Base-by-base conservation (phyloP, 2,113 vertebrate genomes). In the Alouatta palliata region DNA sequence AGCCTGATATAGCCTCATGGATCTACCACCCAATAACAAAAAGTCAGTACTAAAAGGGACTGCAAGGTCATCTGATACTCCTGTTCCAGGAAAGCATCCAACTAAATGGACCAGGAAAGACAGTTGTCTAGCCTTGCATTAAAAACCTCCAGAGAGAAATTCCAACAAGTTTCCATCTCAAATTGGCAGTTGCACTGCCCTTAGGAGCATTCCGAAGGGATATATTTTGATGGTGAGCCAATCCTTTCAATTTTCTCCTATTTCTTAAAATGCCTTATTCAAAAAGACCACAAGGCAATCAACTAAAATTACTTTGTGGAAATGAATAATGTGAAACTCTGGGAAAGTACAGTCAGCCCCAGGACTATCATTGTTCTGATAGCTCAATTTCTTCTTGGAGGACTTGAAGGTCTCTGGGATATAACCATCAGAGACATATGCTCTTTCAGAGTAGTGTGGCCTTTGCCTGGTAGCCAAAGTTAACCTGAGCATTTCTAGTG, bases 301-400 rank as follows among this genome's bases (percentile, higher is more conserved):
- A 95, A 91, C 86, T 79, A 49, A 95, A 98, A 97, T 97, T 92
- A 92, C 96, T 96, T 98, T 88, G 93, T 97, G 91, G 91, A 95
- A 95, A 96, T 91, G 93, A 94, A 91, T 91, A 73, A 97, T 80
- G 32, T 79, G 97, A 95, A 89, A 93, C 94, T 96, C 93, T 86
- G 77, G 91, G 82, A 89, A 97, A 94, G 58, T 83, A 79, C 73
- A 61, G 66, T 94, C 86, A 89, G 52, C 66, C 21, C 52, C 17
- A 20, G 68, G 52, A 90, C 77, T 35, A 43, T 87, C 81, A 47
- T 75, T 75, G 66, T 80, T 58, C 70, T 37, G 80, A 88, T 30
- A 91, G 87, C 73, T 89, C 76, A 30, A 17, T 82, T 95, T 95
- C 95, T 94, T 85, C 66, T 52, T 81, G 93, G 71, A 97, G 83